These are phyloP conservation scores for Cantharis flavilabris DNA, from an alignment of 2,888 invertebrate genomes.

Conservation along the genomic window DNA sequence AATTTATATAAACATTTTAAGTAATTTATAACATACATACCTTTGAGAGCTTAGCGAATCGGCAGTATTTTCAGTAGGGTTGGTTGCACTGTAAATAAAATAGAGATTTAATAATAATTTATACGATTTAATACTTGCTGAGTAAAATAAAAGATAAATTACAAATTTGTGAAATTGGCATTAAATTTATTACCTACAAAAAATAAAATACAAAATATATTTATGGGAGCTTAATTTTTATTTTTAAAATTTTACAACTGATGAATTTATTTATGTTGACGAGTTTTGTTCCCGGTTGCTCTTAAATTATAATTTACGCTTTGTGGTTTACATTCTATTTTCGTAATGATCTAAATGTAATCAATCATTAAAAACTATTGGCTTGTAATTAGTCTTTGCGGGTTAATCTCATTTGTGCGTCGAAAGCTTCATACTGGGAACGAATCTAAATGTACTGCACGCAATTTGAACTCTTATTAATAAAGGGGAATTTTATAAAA, in stretches of 20 bases:
- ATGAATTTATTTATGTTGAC: background rate
- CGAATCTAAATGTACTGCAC: background rate
- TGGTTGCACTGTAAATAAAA: slow-evolving; percentile 19
- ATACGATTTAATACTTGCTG: background rate
- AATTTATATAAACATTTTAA: too few relatives aligned
- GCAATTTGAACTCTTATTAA: background rate
- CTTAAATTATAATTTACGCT: background rate
- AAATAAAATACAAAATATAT: too few relatives aligned
- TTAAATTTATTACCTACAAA: background rate
- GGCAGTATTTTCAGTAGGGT: slow-evolving; percentile 19
- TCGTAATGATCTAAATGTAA: background rate
- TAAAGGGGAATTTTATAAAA: too few relatives aligned
- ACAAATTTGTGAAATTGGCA: background rate
- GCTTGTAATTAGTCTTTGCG: background rate
- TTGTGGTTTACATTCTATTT: too few relatives aligned
- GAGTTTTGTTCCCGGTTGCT: background rate
- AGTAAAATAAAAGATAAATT: background rate
- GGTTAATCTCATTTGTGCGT: background rate
- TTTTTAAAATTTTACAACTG: too few relatives aligned
- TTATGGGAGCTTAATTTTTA: too few relatives aligned
- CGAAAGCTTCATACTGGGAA: background rate
- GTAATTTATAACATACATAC: slow-evolving; percentile 15
- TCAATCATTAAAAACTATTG: background rate
- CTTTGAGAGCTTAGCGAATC: slow-evolving; percentile 32
- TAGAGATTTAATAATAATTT: background rate